A percentile compares a stretch with the other conserved stretches of the same genome.
Evolutionary conservation across 2,113 vertebrate genomes (phyloP).

Genomic region (Trichomycterus rosablanca): DNA sequence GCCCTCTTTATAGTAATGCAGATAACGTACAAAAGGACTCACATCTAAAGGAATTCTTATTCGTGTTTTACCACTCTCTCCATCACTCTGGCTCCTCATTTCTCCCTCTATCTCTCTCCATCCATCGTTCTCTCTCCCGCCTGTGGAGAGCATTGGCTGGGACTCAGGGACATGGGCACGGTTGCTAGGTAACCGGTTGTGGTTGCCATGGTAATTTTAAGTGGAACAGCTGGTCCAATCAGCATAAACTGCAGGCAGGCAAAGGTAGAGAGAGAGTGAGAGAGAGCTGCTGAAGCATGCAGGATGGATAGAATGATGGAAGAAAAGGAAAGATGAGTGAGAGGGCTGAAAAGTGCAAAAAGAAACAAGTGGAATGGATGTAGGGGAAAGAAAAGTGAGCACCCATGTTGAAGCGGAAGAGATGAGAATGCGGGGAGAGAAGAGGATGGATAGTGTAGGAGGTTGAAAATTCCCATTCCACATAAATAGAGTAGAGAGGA

Average conservation of each 20-base stretch:
- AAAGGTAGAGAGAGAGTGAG: constrained; percentile 73
- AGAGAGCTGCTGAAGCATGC: constrained; percentile 59
- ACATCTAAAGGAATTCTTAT: constrained; percentile 76
- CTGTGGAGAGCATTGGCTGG: constrained; percentile 86
- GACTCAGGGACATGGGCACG: constrained; percentile 74
- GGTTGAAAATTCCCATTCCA: constrained; percentile 26
- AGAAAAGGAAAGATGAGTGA: constrained; percentile 35
- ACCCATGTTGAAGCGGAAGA: constrained; percentile 24
- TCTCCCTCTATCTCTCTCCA: constrained; percentile 56
- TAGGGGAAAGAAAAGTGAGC: constrained; percentile 29
- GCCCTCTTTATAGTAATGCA: background rate
- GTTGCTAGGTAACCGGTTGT: constrained; percentile 94
- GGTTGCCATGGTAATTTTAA: constrained; percentile 97
- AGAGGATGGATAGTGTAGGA: constrained; percentile 28
- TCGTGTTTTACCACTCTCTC: constrained; percentile 30
- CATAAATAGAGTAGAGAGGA: constrained; percentile 23
- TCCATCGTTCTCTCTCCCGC: constrained; percentile 59
- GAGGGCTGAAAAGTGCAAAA: constrained; percentile 29
- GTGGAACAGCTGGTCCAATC: constrained; percentile 94
- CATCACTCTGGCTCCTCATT: background rate
- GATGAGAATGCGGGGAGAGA: constrained; percentile 11
- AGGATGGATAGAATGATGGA: constrained; percentile 54
- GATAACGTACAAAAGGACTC: constrained; percentile 7
- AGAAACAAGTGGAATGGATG: constrained; percentile 24
- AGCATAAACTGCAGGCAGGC: constrained; percentile 79